A percentile compares a stretch with the other conserved stretches of the same genome.
Evolutionary conservation across 2,888 invertebrate genomes (phyloP).

Genomic region (Apodemia zela): DNA sequence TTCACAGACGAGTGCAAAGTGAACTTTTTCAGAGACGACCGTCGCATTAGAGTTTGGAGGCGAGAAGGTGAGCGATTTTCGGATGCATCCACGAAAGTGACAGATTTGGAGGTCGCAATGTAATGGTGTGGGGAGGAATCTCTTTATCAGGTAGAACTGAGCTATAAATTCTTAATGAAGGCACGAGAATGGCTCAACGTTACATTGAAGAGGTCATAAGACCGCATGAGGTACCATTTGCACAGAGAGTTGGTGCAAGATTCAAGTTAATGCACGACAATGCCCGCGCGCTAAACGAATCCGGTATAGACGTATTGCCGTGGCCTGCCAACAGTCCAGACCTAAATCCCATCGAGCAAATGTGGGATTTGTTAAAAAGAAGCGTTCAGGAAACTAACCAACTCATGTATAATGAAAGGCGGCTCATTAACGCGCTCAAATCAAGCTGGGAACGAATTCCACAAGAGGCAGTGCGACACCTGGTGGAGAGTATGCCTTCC

Average conservation of each 20-base stretch:
- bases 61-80: conserved; percentile 11
- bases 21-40: conserved; percentile 12
- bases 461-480: conserved; percentile 2
- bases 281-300: conserved; percentile 10
- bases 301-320: conserved; percentile 18
- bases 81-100: too few relatives aligned
- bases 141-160: too few relatives aligned
- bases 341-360: conserved; percentile 23
- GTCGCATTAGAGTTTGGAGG: conserved; percentile 15
- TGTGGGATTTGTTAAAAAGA: conserved; percentile 23
- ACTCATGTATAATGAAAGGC: conserved; percentile 20
- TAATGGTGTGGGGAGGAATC: too few relatives aligned
- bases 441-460: conserved; percentile 20
- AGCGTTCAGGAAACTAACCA: conserved; percentile 18
- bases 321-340: conserved; percentile 23
- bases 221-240: neutral
- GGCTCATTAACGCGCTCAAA: conserved; percentile 22
- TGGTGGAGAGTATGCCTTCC: conserved; percentile 17
- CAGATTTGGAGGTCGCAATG: too few relatives aligned
- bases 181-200: neutral
- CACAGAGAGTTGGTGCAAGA: conserved; percentile 18
- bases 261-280: conserved; percentile 17
- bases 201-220: conserved; percentile 16
- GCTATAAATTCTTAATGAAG: too few relatives aligned
- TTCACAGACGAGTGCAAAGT: conserved; percentile 10